Evolutionary conservation across 2,797 vertebrate species (phyloP).

Genomic region (Ceyx erithaca): DNA sequence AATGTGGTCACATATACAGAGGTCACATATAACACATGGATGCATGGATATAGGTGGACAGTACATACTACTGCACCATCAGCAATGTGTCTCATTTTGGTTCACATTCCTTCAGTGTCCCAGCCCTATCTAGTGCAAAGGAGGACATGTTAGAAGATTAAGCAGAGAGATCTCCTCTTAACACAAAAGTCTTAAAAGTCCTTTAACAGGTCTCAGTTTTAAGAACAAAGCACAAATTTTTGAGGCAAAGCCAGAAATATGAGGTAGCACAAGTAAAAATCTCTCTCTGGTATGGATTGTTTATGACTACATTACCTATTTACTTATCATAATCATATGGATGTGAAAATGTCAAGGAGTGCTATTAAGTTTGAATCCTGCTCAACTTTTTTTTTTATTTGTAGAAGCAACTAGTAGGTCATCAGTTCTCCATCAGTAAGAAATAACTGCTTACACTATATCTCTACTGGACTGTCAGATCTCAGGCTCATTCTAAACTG

Average conservation of each 20-base stretch:
- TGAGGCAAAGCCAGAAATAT: neutral
- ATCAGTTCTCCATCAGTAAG: neutral
- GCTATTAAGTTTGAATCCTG: neutral
- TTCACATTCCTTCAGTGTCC: neutral
- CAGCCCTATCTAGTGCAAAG: neutral
- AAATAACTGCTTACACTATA: neutral
- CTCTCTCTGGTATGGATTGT: neutral
- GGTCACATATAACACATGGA: neutral
- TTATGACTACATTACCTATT: neutral
- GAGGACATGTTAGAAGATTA: neutral
- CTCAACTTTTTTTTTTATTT: neutral
- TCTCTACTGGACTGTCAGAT: neutral
- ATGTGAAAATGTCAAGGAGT: neutral
- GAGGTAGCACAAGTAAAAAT: neutral
- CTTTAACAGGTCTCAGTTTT: neutral
- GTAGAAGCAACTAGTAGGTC: neutral
- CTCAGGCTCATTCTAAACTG: neutral
- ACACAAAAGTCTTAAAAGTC: neutral
- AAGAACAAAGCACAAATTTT: neutral
- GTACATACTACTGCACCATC: neutral
- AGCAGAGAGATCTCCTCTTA: neutral
- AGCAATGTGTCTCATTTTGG: neutral
- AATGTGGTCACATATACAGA: fast-evolving
- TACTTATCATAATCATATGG: neutral
- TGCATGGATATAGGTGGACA: neutral